Evolutionary conservation across 2,888 invertebrate species (phyloP).

Genomic region (Monochamus alternatus): DNA sequence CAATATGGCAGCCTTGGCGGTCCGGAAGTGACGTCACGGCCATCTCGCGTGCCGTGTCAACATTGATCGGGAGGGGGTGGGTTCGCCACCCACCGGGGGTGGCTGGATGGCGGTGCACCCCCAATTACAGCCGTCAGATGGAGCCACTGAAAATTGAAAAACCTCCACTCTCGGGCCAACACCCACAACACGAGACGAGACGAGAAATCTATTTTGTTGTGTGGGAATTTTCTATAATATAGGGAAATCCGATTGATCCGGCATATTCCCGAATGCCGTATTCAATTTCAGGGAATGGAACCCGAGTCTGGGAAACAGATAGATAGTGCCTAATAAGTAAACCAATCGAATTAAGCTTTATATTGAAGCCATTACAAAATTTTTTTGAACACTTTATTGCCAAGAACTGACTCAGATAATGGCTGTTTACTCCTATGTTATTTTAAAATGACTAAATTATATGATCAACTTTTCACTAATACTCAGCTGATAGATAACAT

Average conservation of each 20-base stretch:
- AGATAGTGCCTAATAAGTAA: too few relatives aligned
- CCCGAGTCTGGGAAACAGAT: too few relatives aligned
- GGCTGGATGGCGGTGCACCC: constrained; percentile 61
- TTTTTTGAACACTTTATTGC: too few relatives aligned
- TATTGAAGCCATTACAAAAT: too few relatives aligned
- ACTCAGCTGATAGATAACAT: neutral
- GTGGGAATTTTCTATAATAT: constrained; percentile 26
- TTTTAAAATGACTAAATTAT: neutral
- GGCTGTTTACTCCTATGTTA: too few relatives aligned
- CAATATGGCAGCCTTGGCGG: constrained; percentile 58
- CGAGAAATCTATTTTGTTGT: constrained; percentile 37
- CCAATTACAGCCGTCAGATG: constrained; percentile 65
- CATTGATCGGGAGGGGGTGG: constrained; percentile 66
- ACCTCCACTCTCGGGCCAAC: constrained; percentile 60
- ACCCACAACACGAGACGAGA: constrained; percentile 50
- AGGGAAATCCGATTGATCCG: constrained; percentile 31
- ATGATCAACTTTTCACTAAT: too few relatives aligned
- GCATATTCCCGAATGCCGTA: neutral
- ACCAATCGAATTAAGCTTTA: too few relatives aligned
- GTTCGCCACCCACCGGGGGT: constrained; percentile 57
- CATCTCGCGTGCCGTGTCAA: constrained; percentile 69
- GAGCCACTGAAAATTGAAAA: constrained; percentile 65
- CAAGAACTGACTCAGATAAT: too few relatives aligned
- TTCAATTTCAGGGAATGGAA: neutral
- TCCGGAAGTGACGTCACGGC: constrained; percentile 57